Conservation (phyloP, 2,888 invertebrate species). For the Sycophila texana region DNA sequence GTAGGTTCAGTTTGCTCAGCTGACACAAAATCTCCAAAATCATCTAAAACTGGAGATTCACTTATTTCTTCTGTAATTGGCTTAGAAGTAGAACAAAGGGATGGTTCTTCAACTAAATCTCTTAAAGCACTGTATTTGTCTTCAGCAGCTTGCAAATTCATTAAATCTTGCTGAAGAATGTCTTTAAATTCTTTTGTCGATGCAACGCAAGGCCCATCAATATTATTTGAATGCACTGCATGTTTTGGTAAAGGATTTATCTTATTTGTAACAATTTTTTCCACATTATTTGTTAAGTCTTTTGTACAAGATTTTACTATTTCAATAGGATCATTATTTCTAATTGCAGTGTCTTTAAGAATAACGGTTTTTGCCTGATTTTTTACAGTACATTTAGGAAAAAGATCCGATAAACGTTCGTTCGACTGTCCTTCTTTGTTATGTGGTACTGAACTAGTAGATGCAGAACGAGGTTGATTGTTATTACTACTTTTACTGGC, state of each 20-base stretch:
- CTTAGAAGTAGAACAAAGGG: conserved; percentile 48
- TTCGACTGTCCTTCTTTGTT: conserved; percentile 56
- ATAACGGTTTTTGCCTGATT: conserved; percentile 72
- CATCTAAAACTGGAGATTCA: conserved; percentile 67
- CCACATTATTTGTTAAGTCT: conserved; percentile 53
- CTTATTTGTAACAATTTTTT: conserved; percentile 50
- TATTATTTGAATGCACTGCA: conserved; percentile 27
- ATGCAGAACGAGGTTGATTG: conserved; percentile 38
- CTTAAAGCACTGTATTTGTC: conserved; percentile 77
- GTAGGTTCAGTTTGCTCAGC: conserved; percentile 66
- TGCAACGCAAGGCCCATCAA: conserved; percentile 47
- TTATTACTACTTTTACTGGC: conserved; percentile 55
- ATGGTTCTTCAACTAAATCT: conserved; percentile 69
- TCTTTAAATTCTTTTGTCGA: conserved; percentile 54
- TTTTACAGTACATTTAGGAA: conserved; percentile 72
- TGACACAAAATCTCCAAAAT: conserved; percentile 76
- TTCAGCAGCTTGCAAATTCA: conserved; percentile 71
- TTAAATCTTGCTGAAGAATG: conserved; percentile 67
- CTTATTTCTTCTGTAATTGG: conserved; percentile 54
- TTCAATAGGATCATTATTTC: conserved; percentile 65
- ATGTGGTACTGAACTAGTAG: conserved; percentile 42
- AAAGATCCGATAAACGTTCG: conserved; percentile 64
- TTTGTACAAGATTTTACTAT: conserved; percentile 56
- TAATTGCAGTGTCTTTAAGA: conserved; percentile 72
- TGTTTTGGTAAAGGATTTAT: conserved; percentile 35